These are phyloP conservation scores for Microctonus aethiopoides DNA, from an alignment of 2,888 invertebrate species.

Conservation along the genomic window DNA sequence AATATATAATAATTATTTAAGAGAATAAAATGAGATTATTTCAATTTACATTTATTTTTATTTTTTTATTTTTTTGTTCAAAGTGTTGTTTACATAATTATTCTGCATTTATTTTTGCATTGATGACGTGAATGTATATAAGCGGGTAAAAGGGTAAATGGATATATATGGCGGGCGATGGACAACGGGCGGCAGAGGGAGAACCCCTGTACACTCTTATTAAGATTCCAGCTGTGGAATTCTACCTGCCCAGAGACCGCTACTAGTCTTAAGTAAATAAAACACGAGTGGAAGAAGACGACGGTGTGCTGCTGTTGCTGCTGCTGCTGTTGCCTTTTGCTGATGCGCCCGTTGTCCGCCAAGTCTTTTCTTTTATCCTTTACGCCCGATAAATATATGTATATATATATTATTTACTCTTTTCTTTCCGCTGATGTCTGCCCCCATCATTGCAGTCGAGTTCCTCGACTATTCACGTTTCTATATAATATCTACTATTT, in stretches of 20 bases:
- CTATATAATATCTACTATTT: neutral
- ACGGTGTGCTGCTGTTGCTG: conserved; percentile 46
- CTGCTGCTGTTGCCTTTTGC: conserved; percentile 38
- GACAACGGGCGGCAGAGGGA: conserved; percentile 40
- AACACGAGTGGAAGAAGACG: conserved; percentile 61
- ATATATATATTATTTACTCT: neutral
- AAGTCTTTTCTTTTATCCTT: conserved; percentile 26
- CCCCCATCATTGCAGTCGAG: neutral
- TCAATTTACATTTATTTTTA: neutral
- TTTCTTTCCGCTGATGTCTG: neutral
- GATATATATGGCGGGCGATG: neutral
- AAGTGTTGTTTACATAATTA: neutral
- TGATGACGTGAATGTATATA: neutral
- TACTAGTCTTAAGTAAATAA: conserved; percentile 68
- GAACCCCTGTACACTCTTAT: conserved; percentile 66
- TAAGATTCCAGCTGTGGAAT: conserved; percentile 67
- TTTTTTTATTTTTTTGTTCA: neutral
- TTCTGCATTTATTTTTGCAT: neutral
- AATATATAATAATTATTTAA: neutral
- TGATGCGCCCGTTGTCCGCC: conserved; percentile 25
- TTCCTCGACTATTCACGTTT: neutral
- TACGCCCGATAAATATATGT: neutral
- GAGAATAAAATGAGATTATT: neutral
- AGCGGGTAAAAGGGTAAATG: neutral
- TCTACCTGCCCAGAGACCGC: conserved; percentile 65